phyloP scores from a whole-genome alignment of 1,140 invertebrate species.

The Calycopis cecrops region DNA sequence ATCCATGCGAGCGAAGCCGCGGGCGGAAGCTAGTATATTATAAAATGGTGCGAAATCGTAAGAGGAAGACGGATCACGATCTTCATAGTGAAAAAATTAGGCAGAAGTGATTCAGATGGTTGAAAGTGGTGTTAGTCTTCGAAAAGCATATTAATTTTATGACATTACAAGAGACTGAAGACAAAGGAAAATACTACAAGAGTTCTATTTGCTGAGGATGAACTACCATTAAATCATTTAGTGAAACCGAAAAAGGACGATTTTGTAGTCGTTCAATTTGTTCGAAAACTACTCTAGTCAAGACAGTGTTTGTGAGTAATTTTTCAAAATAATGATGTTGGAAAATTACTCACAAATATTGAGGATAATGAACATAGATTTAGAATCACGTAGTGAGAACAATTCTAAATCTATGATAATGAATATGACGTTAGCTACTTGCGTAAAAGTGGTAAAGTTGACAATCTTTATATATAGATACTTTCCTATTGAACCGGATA shows the following conservation, averaged over 20 bases:
- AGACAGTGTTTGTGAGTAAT: too few species aligned
- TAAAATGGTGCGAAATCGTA: too few species aligned
- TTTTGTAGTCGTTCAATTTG: slow-evolving; percentile 19
- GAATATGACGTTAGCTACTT: slow-evolving; percentile 21
- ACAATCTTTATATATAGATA: slow-evolving; percentile 22
- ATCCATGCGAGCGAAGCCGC: too few species aligned
- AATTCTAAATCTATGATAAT: too few species aligned
- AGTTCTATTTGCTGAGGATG: slow-evolving; percentile 16
- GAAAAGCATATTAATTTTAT: too few species aligned
- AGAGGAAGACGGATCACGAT: too few species aligned
- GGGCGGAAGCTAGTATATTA: too few species aligned
- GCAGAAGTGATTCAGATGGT: too few species aligned
- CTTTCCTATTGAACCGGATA: slow-evolving; percentile 27
- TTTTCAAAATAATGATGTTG: slow-evolving; percentile 20
- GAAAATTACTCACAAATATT: slow-evolving; percentile 17
- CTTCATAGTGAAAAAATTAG: too few species aligned
- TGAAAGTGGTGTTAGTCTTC: too few species aligned
- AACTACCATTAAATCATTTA: slow-evolving; percentile 7
- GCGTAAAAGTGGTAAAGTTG: slow-evolving; percentile 20
- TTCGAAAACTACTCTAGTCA: slow-evolving; percentile 13
- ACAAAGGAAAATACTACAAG: slow-evolving; percentile 15
- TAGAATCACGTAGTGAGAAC: too few species aligned
- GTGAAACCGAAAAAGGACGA: slow-evolving; percentile 9
- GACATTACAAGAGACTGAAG: slow-evolving; percentile 14
- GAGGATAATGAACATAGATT: too few species aligned